Evolutionary conservation across 2,113 vertebrate genomes (phyloP).

Genomic region (Cheirogaleus medius): DNA sequence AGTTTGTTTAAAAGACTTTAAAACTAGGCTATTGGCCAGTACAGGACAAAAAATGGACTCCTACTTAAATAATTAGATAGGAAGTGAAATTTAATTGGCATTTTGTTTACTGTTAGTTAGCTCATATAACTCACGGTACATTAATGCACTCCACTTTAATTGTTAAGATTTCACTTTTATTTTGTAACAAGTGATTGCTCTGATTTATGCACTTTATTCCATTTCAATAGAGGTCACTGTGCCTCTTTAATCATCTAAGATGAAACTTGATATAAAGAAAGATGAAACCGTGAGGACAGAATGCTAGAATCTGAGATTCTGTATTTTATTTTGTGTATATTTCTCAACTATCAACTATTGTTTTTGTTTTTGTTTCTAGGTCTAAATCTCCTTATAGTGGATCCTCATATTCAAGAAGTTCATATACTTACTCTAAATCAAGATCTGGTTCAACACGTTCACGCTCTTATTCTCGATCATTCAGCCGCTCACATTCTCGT

Average conservation of each 20-base stretch:
- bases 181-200: constrained; percentile 59
- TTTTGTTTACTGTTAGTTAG: constrained; percentile 65
- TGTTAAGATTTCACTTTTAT: constrained; percentile 71
- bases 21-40: constrained; percentile 40
- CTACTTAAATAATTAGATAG: constrained; percentile 46
- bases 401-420: constrained; percentile 91
- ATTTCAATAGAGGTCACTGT: constrained; percentile 81
- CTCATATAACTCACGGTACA: constrained; percentile 68
- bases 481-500: constrained; percentile 94
- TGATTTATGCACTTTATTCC: constrained; percentile 31
- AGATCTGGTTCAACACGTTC: constrained; percentile 92
- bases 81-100: constrained; percentile 57
- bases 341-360: constrained; percentile 72
- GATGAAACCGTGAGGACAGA: constrained; percentile 65
- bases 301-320: constrained; percentile 44
- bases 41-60: constrained; percentile 38
- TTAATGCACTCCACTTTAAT: constrained; percentile 65
- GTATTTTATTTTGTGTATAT: constrained; percentile 75
- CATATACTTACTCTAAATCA: constrained; percentile 93
- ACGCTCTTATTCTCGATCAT: constrained; percentile 91
- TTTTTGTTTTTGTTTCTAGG: constrained; percentile 85
- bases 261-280: constrained; percentile 68
- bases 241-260: constrained; percentile 63
- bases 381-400: constrained; percentile 95
- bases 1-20: constrained; percentile 64